Evolutionary conservation across 2,888 invertebrate species (phyloP), one percentile per base, ranked within the genome.

Genomic region (Tipula lateralis): DNA sequence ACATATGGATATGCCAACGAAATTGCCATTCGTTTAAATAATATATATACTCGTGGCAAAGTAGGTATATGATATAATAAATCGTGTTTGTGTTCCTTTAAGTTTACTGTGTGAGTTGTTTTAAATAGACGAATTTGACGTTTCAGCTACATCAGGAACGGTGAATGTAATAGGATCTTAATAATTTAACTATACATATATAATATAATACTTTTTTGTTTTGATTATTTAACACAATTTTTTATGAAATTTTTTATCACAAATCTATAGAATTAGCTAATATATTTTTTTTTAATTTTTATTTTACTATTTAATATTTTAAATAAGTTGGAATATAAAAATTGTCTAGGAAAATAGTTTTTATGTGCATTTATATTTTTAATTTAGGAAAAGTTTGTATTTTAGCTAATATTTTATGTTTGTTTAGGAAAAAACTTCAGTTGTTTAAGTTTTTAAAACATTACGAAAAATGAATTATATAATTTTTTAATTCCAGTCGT

Each of bases 381-480:
- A 44, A 44, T 66, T 19, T 66, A 39, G 66, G 66, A 66, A 66
- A 66, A 66, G 24, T 66, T 66, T 12, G 44, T 66, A 2, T 24
- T 24, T 66, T 24, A 66, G 66, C 66, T 66, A 66, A 66, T 19
- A 19, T 16, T 24, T 66, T 19, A 24, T 36, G 7, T 19, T 66
- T 44, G 13, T 2, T 44, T 4, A 7, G 44, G n/a, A 24, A 66
- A 24, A 66, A 24, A 66, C 66, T 66, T 66, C 24, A 24, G 66
- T 24, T 66, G 19, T 66, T 66, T 19, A 66, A 9, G 24, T 66
- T 66, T 66, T 95, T 96, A 96, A 91, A 96, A 96, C 90, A 96
- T 93, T 87, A 96, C 96, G 90, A 96, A 96, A 91, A 96, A 96
- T 86, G 95, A 95, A 91, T 96, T 96, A 91, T 96, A 96, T 89